Evolutionary conservation across 2,888 invertebrate genomes (phyloP).

Genomic region (Pardosa pseudoannulata): DNA sequence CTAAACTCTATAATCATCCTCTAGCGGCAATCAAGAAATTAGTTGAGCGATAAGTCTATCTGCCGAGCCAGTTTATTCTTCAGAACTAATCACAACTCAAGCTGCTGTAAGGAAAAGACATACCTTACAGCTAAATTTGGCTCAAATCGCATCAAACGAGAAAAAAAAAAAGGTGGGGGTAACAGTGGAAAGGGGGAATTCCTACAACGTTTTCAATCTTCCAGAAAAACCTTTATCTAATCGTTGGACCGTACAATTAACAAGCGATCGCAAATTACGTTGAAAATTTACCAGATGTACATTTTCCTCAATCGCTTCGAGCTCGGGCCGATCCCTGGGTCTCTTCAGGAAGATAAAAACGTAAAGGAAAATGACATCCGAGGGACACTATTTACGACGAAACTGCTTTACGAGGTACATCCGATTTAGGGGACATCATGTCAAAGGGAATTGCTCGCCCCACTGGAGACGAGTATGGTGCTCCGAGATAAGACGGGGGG

Average conservation of each 20-base stretch:
- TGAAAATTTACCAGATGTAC: constrained; percentile 14
- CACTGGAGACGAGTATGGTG: neutral
- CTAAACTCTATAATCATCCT: no score
- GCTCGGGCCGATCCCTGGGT: neutral
- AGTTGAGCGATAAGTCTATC: no score
- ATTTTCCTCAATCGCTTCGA: neutral
- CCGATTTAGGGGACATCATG: neutral
- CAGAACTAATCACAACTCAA: no score
- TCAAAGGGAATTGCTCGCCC: neutral
- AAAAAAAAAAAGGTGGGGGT: no score
- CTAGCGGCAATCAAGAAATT: no score
- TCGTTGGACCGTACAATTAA: neutral
- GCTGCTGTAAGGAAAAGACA: no score
- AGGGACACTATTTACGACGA: constrained; percentile 8
- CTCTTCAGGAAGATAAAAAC: constrained; percentile 9
- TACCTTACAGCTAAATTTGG: no score
- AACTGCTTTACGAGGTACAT: constrained; percentile 10
- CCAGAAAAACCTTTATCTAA: constrained; percentile 3
- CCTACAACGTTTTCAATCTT: neutral
- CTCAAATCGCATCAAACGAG: no score
- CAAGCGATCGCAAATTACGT: constrained; percentile 10
- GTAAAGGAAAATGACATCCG: neutral
- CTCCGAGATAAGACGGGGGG: constrained; percentile 5
- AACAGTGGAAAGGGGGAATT: no score
- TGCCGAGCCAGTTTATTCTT: no score